These are phyloP conservation scores for Sarcophaga subvicina DNA, from an alignment of 2,888 invertebrate species.

Conservation along the genomic window DNA sequence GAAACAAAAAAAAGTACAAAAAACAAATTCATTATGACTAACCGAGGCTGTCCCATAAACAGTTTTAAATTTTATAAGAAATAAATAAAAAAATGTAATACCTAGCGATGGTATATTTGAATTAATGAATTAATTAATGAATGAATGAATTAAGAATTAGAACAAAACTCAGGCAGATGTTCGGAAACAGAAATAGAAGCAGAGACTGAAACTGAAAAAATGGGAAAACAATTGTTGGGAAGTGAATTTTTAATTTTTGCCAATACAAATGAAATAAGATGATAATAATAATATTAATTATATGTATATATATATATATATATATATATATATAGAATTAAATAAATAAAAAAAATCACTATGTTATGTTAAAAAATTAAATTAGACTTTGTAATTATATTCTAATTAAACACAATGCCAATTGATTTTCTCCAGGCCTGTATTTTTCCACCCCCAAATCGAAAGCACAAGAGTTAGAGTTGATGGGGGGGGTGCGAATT, in stretches of 20 bases:
- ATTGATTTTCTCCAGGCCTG: neutral
- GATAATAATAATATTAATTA: neutral
- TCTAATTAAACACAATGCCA: slow-evolving; percentile 25
- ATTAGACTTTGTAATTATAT: slow-evolving; percentile 18
- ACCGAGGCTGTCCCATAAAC: neutral
- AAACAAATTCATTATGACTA: slow-evolving; percentile 34
- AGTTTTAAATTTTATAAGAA: slow-evolving; percentile 10
- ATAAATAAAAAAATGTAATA: slow-evolving; percentile 1
- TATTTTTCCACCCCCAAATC: neutral
- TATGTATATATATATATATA: neutral
- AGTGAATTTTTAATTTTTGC: slow-evolving; percentile 26
- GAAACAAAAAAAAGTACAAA: slow-evolving; percentile 33
- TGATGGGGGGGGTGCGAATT: neutral
- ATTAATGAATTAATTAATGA: neutral
- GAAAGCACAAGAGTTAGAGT: neutral
- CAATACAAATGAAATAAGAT: slow-evolving; percentile 5
- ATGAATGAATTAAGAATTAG: slow-evolving; percentile 26
- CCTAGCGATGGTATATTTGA: neutral
- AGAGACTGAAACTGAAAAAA: no score
- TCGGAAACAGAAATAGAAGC: neutral
- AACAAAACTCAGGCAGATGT: slow-evolving; percentile 31
- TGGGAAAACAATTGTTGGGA: slow-evolving; percentile 51
- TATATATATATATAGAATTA: neutral
- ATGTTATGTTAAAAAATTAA: neutral
- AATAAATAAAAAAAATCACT: neutral